Conservation (phyloP, 2,797 vertebrate species). For the Rhinella marina region DNA sequence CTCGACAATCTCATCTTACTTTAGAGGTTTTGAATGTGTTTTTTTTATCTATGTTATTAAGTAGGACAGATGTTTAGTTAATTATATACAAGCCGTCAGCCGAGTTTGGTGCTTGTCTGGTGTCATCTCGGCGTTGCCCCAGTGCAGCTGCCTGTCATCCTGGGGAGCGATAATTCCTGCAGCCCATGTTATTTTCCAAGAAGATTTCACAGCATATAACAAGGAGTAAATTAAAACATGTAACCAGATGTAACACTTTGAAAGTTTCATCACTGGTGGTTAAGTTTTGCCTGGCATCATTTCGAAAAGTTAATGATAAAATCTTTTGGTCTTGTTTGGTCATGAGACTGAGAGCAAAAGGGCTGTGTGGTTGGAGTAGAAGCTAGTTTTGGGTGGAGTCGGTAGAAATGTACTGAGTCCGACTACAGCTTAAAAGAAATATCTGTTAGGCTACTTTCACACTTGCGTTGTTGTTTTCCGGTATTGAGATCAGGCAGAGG, state of each 20-base stretch:
- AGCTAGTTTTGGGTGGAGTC: no score
- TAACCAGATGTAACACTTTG: neutral
- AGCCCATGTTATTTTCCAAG: conserved; percentile 26
- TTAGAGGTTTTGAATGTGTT: conserved; percentile 34
- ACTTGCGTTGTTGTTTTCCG: no score
- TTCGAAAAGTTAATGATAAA: neutral
- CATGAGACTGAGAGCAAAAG: neutral
- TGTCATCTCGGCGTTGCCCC: conserved; percentile 62
- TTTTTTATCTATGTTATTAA: conserved; percentile 56
- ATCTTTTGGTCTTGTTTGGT: neutral
- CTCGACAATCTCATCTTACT: conserved; percentile 35
- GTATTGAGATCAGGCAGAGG: no score
- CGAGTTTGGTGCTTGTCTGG: conserved; percentile 62
- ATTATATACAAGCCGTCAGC: conserved; percentile 63
- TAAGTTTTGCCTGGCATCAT: neutral
- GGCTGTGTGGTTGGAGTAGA: neutral
- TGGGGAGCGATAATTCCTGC: conserved; percentile 47
- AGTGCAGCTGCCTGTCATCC: conserved; percentile 64
- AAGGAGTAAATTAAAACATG: neutral
- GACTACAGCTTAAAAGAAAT: no score
- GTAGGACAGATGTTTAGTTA: conserved; percentile 62
- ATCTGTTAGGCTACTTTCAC: no score
- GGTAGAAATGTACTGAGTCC: no score
- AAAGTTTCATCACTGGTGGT: neutral
- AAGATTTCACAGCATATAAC: neutral